Evolutionary conservation across 2,113 vertebrate genomes (phyloP).

Genomic region (Paedocypris sp.): DNA sequence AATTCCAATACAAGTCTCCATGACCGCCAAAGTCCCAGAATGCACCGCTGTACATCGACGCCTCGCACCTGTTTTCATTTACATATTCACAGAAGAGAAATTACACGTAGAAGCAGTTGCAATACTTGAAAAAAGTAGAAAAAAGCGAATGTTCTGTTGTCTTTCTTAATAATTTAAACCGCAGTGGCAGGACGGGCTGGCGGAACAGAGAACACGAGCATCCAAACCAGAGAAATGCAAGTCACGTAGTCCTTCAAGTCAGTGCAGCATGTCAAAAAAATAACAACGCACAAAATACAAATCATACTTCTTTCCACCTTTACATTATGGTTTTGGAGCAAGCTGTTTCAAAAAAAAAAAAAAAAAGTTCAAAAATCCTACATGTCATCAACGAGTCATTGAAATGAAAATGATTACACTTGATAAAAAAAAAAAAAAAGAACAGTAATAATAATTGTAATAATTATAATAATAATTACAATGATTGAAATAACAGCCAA

Average conservation of each 20-base stretch:
- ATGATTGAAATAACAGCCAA: slow-evolving; percentile 43
- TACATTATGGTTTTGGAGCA: slow-evolving; percentile 42
- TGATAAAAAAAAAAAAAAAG: slow-evolving; percentile 56
- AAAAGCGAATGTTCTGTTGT: slow-evolving; percentile 58
- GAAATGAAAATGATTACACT: slow-evolving; percentile 63
- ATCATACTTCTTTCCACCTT: slow-evolving; percentile 44
- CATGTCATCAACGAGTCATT: slow-evolving; percentile 64
- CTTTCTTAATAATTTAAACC: slow-evolving; percentile 81
- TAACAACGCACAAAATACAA: slow-evolving; percentile 50
- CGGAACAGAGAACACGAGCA: slow-evolving; percentile 56
- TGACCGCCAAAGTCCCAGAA: slow-evolving; percentile 30
- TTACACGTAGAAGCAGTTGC: slow-evolving; percentile 61
- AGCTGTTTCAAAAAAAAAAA: slow-evolving; percentile 40
- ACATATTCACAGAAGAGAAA: slow-evolving; percentile 47
- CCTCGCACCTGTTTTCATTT: slow-evolving; percentile 31
- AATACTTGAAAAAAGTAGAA: slow-evolving; percentile 71
- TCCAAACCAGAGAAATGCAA: slow-evolving; percentile 40
- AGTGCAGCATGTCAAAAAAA: slow-evolving; percentile 38
- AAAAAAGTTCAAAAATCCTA: slow-evolving; percentile 61
- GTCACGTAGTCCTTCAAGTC: slow-evolving; percentile 43
- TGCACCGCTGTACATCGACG: slow-evolving; percentile 35
- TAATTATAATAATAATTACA: slow-evolving; percentile 47
- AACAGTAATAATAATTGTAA: slow-evolving; percentile 41
- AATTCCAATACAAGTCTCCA: slow-evolving; percentile 34
- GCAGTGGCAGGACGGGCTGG: slow-evolving; percentile 54